phyloP scores from a whole-genome alignment of 2,888 invertebrate genomes.

The Ennomos fuscantarius region DNA sequence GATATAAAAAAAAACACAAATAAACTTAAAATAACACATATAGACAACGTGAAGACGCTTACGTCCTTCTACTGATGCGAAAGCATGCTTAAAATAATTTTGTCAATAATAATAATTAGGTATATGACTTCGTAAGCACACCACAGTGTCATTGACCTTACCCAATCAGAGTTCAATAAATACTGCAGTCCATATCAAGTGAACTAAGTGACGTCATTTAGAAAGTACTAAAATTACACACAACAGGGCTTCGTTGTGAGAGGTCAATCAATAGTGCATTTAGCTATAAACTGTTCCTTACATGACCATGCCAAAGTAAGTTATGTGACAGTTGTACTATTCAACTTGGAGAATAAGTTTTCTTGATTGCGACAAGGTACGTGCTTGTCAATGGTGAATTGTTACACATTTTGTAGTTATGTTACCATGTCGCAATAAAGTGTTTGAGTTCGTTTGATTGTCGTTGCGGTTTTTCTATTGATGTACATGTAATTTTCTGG shows the following conservation, averaged over 20 bases:
- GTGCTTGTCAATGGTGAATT: too few species aligned
- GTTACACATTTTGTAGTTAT: too few species aligned
- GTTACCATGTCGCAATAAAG: too few species aligned
- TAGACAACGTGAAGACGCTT: too few species aligned
- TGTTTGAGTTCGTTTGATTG: too few species aligned
- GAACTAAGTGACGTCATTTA: constrained; percentile 25
- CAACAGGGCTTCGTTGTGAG: constrained; percentile 23
- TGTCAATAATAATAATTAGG: too few species aligned
- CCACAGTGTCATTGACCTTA: constrained; percentile 24
- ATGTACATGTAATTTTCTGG: too few species aligned
- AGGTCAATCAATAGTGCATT: constrained; percentile 31
- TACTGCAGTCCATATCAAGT: constrained; percentile 9
- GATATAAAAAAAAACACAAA: too few species aligned
- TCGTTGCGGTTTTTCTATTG: too few species aligned
- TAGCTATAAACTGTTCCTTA: constrained; percentile 3
- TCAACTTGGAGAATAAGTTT: neutral
- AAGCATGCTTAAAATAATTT: too few species aligned
- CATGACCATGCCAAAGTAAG: constrained; percentile 6
- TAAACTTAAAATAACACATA: too few species aligned
- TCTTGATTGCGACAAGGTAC: constrained; percentile 2
- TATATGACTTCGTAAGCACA: neutral
- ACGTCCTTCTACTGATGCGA: too few species aligned
- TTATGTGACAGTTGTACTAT: constrained; percentile 2
- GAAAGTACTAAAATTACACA: constrained; percentile 23
- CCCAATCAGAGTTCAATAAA: constrained; percentile 16